Evolutionary conservation across 1,140 invertebrate genomes (phyloP).

Genomic region (Caligus rogercresseyi): DNA sequence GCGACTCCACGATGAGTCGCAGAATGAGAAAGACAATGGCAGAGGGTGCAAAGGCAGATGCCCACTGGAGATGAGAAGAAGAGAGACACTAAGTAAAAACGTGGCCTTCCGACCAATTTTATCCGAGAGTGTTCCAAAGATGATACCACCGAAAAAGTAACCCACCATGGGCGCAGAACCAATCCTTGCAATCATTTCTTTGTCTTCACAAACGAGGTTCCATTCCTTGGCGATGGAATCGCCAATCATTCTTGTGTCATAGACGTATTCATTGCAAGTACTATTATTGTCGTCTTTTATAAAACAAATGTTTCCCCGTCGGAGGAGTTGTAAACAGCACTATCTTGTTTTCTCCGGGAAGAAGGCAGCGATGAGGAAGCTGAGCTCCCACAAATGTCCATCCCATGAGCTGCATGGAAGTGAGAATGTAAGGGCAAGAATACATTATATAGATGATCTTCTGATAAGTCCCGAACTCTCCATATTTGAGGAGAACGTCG

Average conservation of each 20-base stretch:
- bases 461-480: slow-evolving; percentile 55
- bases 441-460: slow-evolving; percentile 47
- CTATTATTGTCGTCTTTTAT: neutral
- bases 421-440: slow-evolving; percentile 48
- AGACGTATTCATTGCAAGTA: neutral
- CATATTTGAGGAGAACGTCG: slow-evolving; percentile 44
- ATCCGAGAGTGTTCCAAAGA: slow-evolving; percentile 63
- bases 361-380: slow-evolving; percentile 33
- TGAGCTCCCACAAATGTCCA: slow-evolving; percentile 50
- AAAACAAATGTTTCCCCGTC: neutral
- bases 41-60: slow-evolving; percentile 45
- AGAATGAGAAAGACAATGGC: slow-evolving; percentile 49
- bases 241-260: slow-evolving; percentile 8
- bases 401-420: slow-evolving; percentile 53
- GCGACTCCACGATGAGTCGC: slow-evolving; percentile 48
- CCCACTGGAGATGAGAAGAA: slow-evolving; percentile 45
- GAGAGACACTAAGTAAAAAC: slow-evolving; percentile 48
- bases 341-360: neutral
- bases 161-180: slow-evolving; percentile 65
- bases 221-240: slow-evolving; percentile 34
- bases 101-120: slow-evolving; percentile 51
- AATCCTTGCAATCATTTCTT: slow-evolving; percentile 45
- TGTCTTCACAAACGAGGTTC: slow-evolving; percentile 49
- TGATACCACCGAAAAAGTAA: slow-evolving; percentile 53
- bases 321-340: neutral